A percentile compares a stretch with the other conserved stretches of the same genome.
Evolutionary conservation across 2,888 invertebrate species (phyloP).

Genomic region (Yponomeuta malinellus): DNA sequence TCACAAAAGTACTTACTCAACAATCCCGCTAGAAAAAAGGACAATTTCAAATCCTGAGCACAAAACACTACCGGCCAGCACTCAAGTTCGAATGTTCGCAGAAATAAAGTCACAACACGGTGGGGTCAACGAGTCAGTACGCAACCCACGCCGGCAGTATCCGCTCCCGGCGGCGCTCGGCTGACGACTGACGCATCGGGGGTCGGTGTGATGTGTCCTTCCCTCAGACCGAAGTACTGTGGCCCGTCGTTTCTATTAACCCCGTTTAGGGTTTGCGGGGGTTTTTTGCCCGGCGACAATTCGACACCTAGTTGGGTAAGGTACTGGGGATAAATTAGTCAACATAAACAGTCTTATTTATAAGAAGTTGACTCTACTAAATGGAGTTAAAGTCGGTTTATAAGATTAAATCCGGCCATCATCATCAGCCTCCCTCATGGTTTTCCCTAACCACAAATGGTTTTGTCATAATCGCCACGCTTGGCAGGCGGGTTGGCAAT

Average conservation of each 20-base stretch:
- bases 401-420: too few relatives aligned
- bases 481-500: too few relatives aligned
- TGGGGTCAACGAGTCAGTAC: neutral
- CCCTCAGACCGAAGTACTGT: neutral
- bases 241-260: neutral
- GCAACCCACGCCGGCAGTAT: neutral
- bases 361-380: too few relatives aligned
- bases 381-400: too few relatives aligned
- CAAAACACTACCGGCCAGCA: neutral
- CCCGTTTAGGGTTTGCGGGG: neutral
- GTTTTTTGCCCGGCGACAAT: neutral
- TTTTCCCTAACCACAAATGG: too few relatives aligned
- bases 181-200: slow-evolving; percentile 1
- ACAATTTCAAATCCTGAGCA: neutral
- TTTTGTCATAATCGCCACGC: too few relatives aligned
- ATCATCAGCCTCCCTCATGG: too few relatives aligned
- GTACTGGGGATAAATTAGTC: too few relatives aligned
- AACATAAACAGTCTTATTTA: too few relatives aligned
- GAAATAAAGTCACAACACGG: slow-evolving; percentile 5
- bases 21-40: neutral
- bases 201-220: neutral
- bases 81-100: neutral
- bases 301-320: too few relatives aligned
- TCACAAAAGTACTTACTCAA: neutral
- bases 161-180: neutral